These are phyloP conservation scores for Blastobasis adustella DNA, from an alignment of 2,888 invertebrate genomes.

Conservation along the genomic window DNA sequence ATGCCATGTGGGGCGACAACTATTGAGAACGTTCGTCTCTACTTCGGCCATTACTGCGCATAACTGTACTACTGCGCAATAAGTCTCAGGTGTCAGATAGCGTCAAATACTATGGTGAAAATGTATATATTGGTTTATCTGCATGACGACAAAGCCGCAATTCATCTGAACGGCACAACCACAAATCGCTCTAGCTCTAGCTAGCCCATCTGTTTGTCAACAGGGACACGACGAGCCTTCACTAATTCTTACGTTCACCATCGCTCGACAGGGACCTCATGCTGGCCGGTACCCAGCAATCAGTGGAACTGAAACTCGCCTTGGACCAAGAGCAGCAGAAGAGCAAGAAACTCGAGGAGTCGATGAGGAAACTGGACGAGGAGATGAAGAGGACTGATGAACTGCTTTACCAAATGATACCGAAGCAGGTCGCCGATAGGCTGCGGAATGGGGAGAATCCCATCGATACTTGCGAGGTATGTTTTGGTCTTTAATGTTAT, in stretches of 20 bases:
- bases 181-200: no score
- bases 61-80: no score
- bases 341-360: constrained; percentile 95
- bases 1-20: no score
- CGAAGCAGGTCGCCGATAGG: constrained; percentile 96
- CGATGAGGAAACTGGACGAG: constrained; percentile 95
- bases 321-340: constrained; percentile 98
- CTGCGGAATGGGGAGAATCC: constrained; percentile 95
- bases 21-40: no score
- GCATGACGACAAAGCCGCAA: no score
- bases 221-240: no score
- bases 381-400: constrained; percentile 98
- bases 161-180: no score
- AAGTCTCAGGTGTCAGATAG: no score
- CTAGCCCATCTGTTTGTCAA: no score
- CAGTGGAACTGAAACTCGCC: constrained; percentile 95
- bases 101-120: no score
- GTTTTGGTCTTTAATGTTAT: constrained; percentile 1
- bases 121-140: no score
- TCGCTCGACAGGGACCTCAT: constrained; percentile 85
- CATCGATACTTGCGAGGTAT: constrained; percentile 96
- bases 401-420: constrained; percentile 98
- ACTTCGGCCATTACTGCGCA: no score
- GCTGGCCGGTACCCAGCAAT: constrained; percentile 97
- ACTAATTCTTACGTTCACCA: neutral